phyloP scores from a whole-genome alignment of 2,797 vertebrate genomes.

The Sandelia bainsii region DNA sequence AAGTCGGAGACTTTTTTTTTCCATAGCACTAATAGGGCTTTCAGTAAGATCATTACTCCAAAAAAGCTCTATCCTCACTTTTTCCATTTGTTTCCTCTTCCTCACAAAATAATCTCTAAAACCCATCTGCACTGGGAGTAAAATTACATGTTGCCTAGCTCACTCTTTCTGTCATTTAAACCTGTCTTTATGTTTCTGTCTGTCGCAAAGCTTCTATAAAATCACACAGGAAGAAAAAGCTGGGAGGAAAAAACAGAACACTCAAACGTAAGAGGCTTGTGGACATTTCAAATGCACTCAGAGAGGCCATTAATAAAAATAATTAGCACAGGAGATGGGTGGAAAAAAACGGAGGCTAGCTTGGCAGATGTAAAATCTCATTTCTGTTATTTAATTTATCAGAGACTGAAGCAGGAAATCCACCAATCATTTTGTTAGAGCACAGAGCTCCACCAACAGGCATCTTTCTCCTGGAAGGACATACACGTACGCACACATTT shows the following conservation, averaged over 20 bases:
- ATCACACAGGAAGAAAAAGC: constrained; percentile 66
- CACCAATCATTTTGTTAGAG: constrained; percentile 77
- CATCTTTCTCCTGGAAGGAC: constrained; percentile 59
- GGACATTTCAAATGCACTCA: constrained; percentile 80
- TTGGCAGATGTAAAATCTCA: constrained; percentile 82
- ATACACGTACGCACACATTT: constrained; percentile 44
- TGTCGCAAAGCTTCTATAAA: constrained; percentile 62
- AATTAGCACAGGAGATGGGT: constrained; percentile 78
- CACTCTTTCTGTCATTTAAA: constrained; percentile 59
- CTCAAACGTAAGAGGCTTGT: constrained; percentile 73
- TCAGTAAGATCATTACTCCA: constrained; percentile 66
- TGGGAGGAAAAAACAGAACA: constrained; percentile 65
- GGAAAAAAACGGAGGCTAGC: constrained; percentile 52
- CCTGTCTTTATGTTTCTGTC: constrained; percentile 58
- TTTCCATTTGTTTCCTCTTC: constrained; percentile 61
- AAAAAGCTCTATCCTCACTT: constrained; percentile 50
- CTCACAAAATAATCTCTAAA: constrained; percentile 64
- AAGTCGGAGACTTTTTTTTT: constrained; percentile 31
- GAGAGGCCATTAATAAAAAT: constrained; percentile 83
- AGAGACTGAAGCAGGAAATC: constrained; percentile 77
- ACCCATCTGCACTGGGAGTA: constrained; percentile 61
- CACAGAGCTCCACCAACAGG: constrained; percentile 55
- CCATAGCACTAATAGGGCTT: constrained; percentile 60
- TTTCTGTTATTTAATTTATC: constrained; percentile 82
- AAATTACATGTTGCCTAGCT: constrained; percentile 65